A percentile compares a stretch with the other conserved stretches of the same genome.
Conservation (phyloP, 2,888 invertebrate genomes). For the Serripes groenlandicus region DNA sequence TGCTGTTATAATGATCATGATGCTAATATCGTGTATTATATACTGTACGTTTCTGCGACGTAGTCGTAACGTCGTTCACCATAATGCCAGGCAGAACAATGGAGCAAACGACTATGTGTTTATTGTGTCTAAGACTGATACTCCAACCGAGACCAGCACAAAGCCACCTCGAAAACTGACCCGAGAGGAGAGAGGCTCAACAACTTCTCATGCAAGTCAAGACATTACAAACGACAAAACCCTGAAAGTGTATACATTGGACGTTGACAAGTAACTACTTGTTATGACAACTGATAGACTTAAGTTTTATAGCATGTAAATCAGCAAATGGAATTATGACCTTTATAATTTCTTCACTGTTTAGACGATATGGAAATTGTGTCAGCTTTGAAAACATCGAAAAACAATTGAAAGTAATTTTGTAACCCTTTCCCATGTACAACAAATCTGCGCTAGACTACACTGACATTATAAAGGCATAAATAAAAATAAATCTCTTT, state of each 20-base stretch:
- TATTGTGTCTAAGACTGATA: constrained; percentile 44
- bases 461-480: too few species aligned
- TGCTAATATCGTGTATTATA: constrained; percentile 39
- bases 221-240: constrained; percentile 73
- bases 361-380: too few species aligned
- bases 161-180: constrained; percentile 41
- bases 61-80: constrained; percentile 22
- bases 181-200: constrained; percentile 71
- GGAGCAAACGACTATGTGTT: constrained; percentile 57
- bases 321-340: too few species aligned
- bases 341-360: too few species aligned
- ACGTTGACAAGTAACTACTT: constrained; percentile 44
- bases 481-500: too few species aligned
- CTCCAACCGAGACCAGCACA: not conserved
- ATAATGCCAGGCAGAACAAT: constrained; percentile 32
- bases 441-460: too few species aligned
- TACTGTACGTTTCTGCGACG: constrained; percentile 41
- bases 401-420: too few species aligned
- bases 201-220: constrained; percentile 71
- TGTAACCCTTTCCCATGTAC: too few species aligned
- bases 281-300: not conserved
- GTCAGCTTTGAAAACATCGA: too few species aligned
- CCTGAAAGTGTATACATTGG: constrained; percentile 73
- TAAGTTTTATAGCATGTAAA: too few species aligned
- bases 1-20: constrained; percentile 51